A percentile compares a stretch with the other conserved stretches of the same genome.
Evolutionary conservation across 2,888 invertebrate genomes (phyloP).

Genomic region (Nymphalis polychloros): DNA sequence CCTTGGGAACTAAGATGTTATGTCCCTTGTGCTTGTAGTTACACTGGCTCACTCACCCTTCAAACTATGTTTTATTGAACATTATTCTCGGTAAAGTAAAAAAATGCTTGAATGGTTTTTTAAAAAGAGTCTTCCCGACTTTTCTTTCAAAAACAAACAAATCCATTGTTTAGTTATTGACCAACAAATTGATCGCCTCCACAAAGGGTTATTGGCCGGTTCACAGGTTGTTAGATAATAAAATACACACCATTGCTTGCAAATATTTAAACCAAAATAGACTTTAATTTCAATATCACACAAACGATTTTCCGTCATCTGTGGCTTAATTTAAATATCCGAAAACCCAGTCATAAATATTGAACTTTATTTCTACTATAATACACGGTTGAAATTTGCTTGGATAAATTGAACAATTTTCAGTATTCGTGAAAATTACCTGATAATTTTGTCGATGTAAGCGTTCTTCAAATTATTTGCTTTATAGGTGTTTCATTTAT

Average conservation of each 20-base stretch:
- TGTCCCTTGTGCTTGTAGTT: too few species aligned
- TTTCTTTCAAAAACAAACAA: not conserved
- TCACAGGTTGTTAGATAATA: constrained; percentile 8
- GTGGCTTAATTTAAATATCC: not conserved
- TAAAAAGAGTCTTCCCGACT: too few species aligned
- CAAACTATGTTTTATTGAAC: too few species aligned
- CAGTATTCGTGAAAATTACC: constrained; percentile 15
- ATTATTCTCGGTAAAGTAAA: too few species aligned
- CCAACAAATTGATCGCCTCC: not conserved
- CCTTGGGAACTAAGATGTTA: too few species aligned
- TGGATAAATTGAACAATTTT: not conserved
- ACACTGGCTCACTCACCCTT: too few species aligned
- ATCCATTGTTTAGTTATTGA: not conserved
- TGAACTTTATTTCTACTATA: not conserved
- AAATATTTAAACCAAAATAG: not conserved
- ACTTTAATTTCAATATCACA: not conserved
- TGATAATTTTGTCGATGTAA: constrained; percentile 7
- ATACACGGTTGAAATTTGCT: not conserved
- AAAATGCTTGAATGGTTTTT: too few species aligned
- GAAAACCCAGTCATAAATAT: not conserved
- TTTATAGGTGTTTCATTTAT: constrained; percentile 13
- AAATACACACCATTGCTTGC: not conserved
- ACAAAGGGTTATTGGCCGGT: not conserved
- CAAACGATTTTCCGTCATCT: not conserved
- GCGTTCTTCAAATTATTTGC: constrained; percentile 13